Evolutionary conservation across 2,888 invertebrate genomes (phyloP), one percentile per base, ranked within the genome.

Genomic region (Anorthoa munda): DNA sequence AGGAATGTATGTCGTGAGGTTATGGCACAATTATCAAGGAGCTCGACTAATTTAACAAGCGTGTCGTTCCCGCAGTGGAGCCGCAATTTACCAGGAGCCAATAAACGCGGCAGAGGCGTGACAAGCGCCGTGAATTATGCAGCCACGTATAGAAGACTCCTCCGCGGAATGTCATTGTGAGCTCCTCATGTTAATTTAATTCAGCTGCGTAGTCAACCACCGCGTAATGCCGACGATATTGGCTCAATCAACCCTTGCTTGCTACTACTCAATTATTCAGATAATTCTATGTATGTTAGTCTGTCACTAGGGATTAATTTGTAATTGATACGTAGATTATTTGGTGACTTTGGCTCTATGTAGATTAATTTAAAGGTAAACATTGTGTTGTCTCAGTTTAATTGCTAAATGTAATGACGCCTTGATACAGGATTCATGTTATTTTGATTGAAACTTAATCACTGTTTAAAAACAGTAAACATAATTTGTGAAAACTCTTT

Each of bases 141-240:
- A 90, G 74, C 83, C 86, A 82, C 79, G 86, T 85, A 81, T 77
- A 77, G 86, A 72, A 82, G 84, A 83, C 84, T 81, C 78, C 74
- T 79, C 85, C 77, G 82, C 84, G 86, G 86, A 83, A 90, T 86
- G 90, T 90, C 90, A 88, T 88, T 87, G 90, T 89, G 88, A 89
- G 89, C 86, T 90, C 88, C 89, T 91, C 92, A 92, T 92, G 94
- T 91, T 94, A 94, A 94, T 94, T 94, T 92, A 93, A 95, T 94
- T 94, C 91, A 86, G 88, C 89, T 88, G 84, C 86, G 90, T 89
- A 88, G 88, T 89, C 86, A 87, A 87, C 90, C 89, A 83, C 85
- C 85, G 84, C 86, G 86, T 89, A 87, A 90, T 86, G 83, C 73
- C 85, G 82, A 83, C 83, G 87, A 89, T 90, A 91, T 92, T 92